These are phyloP conservation scores for Brachionichthys hirsutus DNA, from an alignment of 2,113 vertebrate species.

Conservation along the genomic window DNA sequence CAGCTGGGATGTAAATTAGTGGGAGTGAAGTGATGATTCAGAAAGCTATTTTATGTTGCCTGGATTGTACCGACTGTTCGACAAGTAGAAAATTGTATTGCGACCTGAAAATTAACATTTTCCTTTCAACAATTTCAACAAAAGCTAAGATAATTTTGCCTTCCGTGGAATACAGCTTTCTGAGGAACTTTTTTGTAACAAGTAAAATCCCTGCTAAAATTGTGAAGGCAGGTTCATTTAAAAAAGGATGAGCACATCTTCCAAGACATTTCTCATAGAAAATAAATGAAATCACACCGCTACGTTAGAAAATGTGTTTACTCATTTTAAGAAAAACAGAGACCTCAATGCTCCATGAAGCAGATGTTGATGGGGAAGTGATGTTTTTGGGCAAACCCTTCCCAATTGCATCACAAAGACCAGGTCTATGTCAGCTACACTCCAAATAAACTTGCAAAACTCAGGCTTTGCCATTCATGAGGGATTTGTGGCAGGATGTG, in stretches of 20 bases:
- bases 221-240: neutral
- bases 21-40: conserved; percentile 15
- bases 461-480: conserved; percentile 22
- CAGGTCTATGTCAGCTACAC: conserved; percentile 22
- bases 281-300: neutral
- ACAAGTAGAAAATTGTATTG: neutral
- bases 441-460: conserved; percentile 35
- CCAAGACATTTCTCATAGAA: neutral
- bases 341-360: neutral
- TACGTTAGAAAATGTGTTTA: neutral
- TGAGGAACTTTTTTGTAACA: neutral
- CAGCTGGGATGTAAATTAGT: conserved; percentile 8
- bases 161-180: neutral
- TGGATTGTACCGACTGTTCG: conserved; percentile 9
- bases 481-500: conserved; percentile 54
- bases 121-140: conserved; percentile 1
- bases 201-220: neutral
- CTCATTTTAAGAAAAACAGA: conserved; percentile 12
- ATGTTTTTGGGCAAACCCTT: conserved; percentile 11
- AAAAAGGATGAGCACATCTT: conserved; percentile 1
- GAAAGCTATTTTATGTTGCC: neutral
- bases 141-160: neutral
- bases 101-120: conserved; percentile 1
- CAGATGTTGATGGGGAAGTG: neutral
- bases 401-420: conserved; percentile 32